These are phyloP conservation scores for Cladorhizidae sp. DNA, from an alignment of 37 sponge, comb jelly and placozoan species.

Conservation along the genomic window DNA sequence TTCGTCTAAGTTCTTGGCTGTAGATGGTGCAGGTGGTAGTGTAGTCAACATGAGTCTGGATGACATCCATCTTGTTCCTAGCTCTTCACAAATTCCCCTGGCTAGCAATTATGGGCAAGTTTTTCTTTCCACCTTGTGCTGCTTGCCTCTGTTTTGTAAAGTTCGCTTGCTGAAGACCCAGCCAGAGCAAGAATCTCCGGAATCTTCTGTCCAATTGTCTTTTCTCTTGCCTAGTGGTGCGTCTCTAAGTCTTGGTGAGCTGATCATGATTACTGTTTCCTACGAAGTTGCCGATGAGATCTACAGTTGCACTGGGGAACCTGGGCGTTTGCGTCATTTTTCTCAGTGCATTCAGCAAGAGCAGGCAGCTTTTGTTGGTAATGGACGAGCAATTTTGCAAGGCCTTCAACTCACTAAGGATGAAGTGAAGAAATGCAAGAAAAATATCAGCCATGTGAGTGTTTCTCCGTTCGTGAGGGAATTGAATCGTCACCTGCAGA, in stretches of 20 bases:
- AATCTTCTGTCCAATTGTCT: not conserved
- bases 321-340: slow-evolving; percentile 36
- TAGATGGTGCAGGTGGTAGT: slow-evolving; percentile 57
- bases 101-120: slow-evolving; percentile 79
- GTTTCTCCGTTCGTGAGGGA: slow-evolving; percentile 24
- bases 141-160: slow-evolving; percentile 55
- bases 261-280: slow-evolving; percentile 43
- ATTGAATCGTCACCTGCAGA: slow-evolving; percentile 3
- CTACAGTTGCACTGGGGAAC: slow-evolving; percentile 51
- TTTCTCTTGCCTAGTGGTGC: slow-evolving; percentile 45
- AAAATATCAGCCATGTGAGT: slow-evolving; percentile 29
- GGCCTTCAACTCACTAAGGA: slow-evolving; percentile 31
- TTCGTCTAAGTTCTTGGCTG: slow-evolving; percentile 57
- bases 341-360: slow-evolving; percentile 30
- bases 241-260: slow-evolving; percentile 28
- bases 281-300: slow-evolving; percentile 64
- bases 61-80: slow-evolving; percentile 43
- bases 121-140: slow-evolving; percentile 44
- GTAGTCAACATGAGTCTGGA: slow-evolving; percentile 55
- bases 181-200: slow-evolving; percentile 9
- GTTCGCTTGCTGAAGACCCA: slow-evolving; percentile 29
- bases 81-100: slow-evolving; percentile 64
- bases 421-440: slow-evolving; percentile 52
- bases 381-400: slow-evolving; percentile 34
- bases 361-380: slow-evolving; percentile 19